A percentile compares a stretch with the other conserved stretches of the same genome.
Conservation (phyloP, 1,140 invertebrate species). For the Leptoteleia sp. region DNA sequence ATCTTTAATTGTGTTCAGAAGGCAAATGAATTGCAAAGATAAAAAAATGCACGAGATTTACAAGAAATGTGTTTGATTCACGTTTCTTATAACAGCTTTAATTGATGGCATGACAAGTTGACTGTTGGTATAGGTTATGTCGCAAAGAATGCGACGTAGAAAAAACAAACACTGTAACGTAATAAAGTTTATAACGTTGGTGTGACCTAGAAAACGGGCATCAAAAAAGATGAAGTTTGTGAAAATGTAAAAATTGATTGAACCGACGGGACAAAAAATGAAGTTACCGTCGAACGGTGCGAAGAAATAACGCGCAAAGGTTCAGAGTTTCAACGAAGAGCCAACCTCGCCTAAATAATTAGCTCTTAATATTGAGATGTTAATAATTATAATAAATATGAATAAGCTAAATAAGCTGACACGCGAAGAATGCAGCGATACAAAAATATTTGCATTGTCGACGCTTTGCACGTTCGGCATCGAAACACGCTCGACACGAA, state of each 20-base stretch:
- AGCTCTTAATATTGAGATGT: slow-evolving; percentile 22
- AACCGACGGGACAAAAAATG: no score
- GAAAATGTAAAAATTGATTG: no score
- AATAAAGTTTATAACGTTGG: slow-evolving; percentile 7
- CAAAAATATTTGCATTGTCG: slow-evolving; percentile 18
- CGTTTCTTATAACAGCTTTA: slow-evolving; percentile 6
- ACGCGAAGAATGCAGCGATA: slow-evolving; percentile 27
- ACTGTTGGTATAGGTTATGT: slow-evolving; percentile 13
- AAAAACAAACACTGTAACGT: slow-evolving; percentile 9
- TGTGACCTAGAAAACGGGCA: neutral
- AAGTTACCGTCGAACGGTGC: no score
- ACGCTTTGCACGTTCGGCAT: slow-evolving; percentile 39
- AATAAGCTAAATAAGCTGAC: slow-evolving; percentile 25
- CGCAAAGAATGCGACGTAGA: slow-evolving; percentile 9
- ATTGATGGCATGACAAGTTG: slow-evolving; percentile 10
- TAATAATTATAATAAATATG: slow-evolving; percentile 27
- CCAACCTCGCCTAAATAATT: neutral
- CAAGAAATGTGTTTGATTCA: slow-evolving; percentile 17
- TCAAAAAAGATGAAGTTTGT: no score
- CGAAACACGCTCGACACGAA: slow-evolving; percentile 37
- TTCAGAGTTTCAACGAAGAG: slow-evolving; percentile 3
- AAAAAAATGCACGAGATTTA: slow-evolving; percentile 16
- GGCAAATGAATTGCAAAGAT: slow-evolving; percentile 7
- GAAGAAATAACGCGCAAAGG: no score
- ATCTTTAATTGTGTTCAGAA: slow-evolving; percentile 1